Evolutionary conservation across 2,797 vertebrate genomes (phyloP).

Genomic region (Silurus aristotelis): DNA sequence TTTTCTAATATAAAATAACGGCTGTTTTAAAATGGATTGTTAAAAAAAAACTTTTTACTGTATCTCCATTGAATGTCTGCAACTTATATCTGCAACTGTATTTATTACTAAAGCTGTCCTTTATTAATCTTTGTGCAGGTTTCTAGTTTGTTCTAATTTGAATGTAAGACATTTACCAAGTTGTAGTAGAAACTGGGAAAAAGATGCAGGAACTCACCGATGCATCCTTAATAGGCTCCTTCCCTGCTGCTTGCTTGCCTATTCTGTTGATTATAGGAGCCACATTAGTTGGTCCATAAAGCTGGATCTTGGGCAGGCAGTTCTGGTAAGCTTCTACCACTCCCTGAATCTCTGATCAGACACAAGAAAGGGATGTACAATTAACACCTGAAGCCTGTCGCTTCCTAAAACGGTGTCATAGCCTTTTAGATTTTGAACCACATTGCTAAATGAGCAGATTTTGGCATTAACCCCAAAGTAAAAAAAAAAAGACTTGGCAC

Average conservation of each 20-base stretch:
- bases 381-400: slow-evolving; percentile 12
- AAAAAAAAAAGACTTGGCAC: neutral
- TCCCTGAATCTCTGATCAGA: slow-evolving; percentile 86
- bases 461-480: slow-evolving; percentile 33
- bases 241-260: slow-evolving; percentile 82
- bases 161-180: neutral
- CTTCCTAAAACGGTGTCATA: slow-evolving; percentile 19
- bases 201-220: slow-evolving; percentile 77
- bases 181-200: neutral
- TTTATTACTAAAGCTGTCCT: neutral
- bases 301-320: slow-evolving; percentile 94
- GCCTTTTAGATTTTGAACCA: slow-evolving; percentile 17
- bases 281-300: slow-evolving; percentile 95
- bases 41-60: too few species aligned
- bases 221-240: slow-evolving; percentile 86
- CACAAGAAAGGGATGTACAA: slow-evolving; percentile 15
- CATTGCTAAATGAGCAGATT: slow-evolving; percentile 37
- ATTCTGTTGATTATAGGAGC: slow-evolving; percentile 93
- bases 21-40: too few species aligned
- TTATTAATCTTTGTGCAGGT: neutral
- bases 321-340: slow-evolving; percentile 95
- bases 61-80: too few species aligned
- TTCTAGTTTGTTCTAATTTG: neutral
- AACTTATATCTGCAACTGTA: neutral
- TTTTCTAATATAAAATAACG: too few species aligned